Conservation (phyloP, 2,888 invertebrate genomes). For the Stenolophus ochropezus region DNA sequence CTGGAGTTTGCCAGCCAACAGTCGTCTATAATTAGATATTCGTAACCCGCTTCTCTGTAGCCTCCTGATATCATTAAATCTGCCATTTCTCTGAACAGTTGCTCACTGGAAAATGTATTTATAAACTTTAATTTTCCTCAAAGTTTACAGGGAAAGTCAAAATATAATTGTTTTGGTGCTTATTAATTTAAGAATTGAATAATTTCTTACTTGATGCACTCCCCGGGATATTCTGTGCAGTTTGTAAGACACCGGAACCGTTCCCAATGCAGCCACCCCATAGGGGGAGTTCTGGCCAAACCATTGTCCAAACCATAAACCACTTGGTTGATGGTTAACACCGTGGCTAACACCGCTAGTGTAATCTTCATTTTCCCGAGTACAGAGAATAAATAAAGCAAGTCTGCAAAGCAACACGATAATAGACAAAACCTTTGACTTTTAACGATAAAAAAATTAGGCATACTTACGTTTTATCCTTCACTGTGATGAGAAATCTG, state of each 20-base stretch:
- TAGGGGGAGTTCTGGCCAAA: slow-evolving; percentile 49
- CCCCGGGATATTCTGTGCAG: slow-evolving; percentile 45
- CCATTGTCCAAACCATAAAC: slow-evolving; percentile 50
- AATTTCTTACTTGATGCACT: slow-evolving; percentile 58
- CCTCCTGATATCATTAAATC: slow-evolving; percentile 77
- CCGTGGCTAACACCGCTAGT: neutral
- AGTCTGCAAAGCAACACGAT: no score
- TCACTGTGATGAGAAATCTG: neutral
- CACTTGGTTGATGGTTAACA: neutral
- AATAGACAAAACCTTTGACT: no score
- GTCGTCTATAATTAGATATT: slow-evolving; percentile 78
- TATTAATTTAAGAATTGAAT: no score
- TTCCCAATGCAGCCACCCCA: slow-evolving; percentile 55
- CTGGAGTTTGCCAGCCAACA: slow-evolving; percentile 77
- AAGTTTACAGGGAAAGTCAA: no score
- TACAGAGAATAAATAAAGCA: no score
- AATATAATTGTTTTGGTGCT: no score
- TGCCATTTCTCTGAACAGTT: slow-evolving; percentile 75
- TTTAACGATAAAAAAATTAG: neutral
- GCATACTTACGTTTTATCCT: neutral
- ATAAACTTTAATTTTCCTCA: no score
- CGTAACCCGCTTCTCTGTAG: slow-evolving; percentile 77
- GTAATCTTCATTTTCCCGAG: neutral
- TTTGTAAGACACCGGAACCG: slow-evolving; percentile 48
- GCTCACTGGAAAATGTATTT: no score